These are phyloP conservation scores for Oncorhynchus clarkii DNA, from an alignment of 2,113 vertebrate genomes.

Conservation along the genomic window DNA sequence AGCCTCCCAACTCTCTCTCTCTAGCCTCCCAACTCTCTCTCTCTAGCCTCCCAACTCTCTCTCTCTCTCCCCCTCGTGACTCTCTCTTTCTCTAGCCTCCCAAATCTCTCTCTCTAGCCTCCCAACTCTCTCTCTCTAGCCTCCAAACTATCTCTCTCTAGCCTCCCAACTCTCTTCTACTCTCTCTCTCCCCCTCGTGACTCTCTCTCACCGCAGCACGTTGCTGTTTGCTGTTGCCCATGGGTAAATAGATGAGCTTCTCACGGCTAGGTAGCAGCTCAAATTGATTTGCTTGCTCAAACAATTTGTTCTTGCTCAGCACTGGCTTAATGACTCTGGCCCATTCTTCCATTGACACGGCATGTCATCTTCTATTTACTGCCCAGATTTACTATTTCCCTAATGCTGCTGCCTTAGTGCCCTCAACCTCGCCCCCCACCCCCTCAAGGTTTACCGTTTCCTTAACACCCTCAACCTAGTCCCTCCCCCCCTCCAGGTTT, in stretches of 20 bases:
- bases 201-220: neutral
- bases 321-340: conserved; percentile 67
- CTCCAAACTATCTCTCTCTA: neutral
- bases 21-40: no score
- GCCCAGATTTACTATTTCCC: conserved; percentile 6
- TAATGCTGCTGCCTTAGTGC: neutral
- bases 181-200: neutral
- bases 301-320: conserved; percentile 68
- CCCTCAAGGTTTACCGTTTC: no score
- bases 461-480: no score
- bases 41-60: no score
- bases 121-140: neutral
- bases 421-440: no score
- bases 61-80: no score
- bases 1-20: no score
- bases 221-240: neutral
- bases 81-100: no score
- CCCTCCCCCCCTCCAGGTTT: no score
- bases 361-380: conserved; percentile 57
- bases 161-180: neutral
- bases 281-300: conserved; percentile 74
- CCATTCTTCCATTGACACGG: conserved; percentile 68
- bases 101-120: neutral
- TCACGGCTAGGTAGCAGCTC: conserved; percentile 40
- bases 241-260: conserved; percentile 65